Evolutionary conservation across 2,113 vertebrate species (phyloP), one percentile per base, ranked within the genome.

Genomic region (Pipra filicauda): DNA sequence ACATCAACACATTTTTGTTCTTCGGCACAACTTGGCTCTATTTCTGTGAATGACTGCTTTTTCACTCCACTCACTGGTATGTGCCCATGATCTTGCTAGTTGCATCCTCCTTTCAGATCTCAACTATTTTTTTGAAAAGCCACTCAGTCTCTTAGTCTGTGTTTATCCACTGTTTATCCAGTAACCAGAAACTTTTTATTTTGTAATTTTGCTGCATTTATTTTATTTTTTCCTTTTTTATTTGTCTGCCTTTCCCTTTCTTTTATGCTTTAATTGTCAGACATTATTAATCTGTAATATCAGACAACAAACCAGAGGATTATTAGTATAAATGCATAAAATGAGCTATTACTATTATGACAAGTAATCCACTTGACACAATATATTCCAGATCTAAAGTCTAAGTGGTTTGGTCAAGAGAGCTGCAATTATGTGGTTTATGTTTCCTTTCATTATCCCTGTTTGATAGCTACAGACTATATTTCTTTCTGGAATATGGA

Each of bases 371-470:
- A 22, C 54, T 71, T 59, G 30, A 52, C 31, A 46, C 3, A 37
- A 28, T 72, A 35, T 76, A 54, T 88, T 94, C 41, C 20, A 71
- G 26, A 46, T 67, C 18, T 58, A 30, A 91, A 87, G 7, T 51
- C 22, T 74, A 59, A 91, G 57, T 89, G 57, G 8, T 74, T 94
- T 85, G 61, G 18, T 76, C 85, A 84, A 89, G 73, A 27, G 54
- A 76, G 22, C 64, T 90, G 51, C 67, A 90, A 46, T 94, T 94
- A 85, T 0, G 3, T 82, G 66, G 62, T 85, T 97, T 95, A 74
- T 81, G 58, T 88, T 90, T 90, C 77, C 37, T 93, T 95, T 90
- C 89, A 91, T 91, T 94, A 85, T 82, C 82, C 37, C 28, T 72
- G 7, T 89, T 69, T 91, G 30, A 64, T 82, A 72, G 85, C 71